Base-by-base conservation (phyloP, 2,888 invertebrate genomes). In the Hydropsyche betteni region DNA sequence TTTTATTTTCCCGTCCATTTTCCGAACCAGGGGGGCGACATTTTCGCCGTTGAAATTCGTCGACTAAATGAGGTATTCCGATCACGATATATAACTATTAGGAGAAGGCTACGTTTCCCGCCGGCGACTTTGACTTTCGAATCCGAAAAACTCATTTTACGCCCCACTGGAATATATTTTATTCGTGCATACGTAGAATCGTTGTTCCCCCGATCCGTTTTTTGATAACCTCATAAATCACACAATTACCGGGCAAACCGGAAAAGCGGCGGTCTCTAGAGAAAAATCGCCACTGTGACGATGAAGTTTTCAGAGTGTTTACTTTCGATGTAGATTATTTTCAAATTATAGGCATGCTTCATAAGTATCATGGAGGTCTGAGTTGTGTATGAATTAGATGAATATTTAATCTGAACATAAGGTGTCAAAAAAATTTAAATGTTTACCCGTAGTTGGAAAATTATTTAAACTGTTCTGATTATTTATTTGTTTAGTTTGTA, bases 171-270 rank as follows among this genome's bases (percentile, higher is more conserved):
- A 8, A 44, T 44, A 10, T 44, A 8, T 44, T 8, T 44, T 44
- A 44, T 44, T 44, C 44, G 44, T 44, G 44, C 44, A 44, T 44
- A 44, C 38, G 38, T 61, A 50, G 44, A 72, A 75, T 75, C 68
- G 68, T 52, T 72, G 68, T 72, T 10, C 75, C 64, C 75, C 53
- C 55, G 68, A 72, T 68, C 51, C 74, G 55, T 55, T 16, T n/a
- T 69, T 69, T 76, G 76, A 76, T 74, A 76, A 76, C 58, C 74
- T 58, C 33, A 69, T 69, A 76, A 76, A 76, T 73, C 74, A 58
- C 33, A 68, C 74, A 52, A 74, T 69, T 76, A 64, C 36, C 51
- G 53, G 52, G 24, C 24, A 75, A 73, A 72, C 24, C 44, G 74
- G 64, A 64, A 64, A 64, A 8, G 36, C 34, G 33, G 64, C 64